phyloP scores from a whole-genome alignment of 2,797 vertebrate genomes.

The Hypotaenidia okinawae region DNA sequence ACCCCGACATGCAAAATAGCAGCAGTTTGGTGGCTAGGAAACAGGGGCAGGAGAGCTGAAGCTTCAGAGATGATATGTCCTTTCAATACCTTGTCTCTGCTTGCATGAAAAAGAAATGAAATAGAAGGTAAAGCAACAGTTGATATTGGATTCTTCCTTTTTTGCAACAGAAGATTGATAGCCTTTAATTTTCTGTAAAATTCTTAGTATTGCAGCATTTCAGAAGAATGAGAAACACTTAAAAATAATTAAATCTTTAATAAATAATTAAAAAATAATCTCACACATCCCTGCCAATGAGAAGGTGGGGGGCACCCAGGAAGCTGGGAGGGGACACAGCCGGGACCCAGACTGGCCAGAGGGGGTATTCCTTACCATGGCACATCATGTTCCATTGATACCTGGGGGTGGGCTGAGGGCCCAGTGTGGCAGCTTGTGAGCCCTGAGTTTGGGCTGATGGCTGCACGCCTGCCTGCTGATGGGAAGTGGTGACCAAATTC shows the following conservation, averaged over 20 bases:
- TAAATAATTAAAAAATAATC: no score
- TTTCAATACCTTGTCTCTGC: background rate
- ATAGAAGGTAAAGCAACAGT: background rate
- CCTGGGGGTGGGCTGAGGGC: no score
- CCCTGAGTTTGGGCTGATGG: no score
- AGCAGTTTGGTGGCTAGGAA: background rate
- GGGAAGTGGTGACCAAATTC: no score
- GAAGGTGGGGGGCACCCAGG: no score
- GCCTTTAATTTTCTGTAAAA: background rate
- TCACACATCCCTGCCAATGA: no score
- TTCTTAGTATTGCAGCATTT: background rate
- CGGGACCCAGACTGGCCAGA: no score
- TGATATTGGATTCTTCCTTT: background rate
- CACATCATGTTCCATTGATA: no score
- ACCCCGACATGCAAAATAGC: background rate
- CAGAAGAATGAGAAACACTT: background rate
- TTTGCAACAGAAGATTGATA: background rate
- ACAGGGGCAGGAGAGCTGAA: background rate
- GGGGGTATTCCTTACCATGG: no score
- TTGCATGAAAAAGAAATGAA: background rate
- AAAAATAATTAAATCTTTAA: background rate
- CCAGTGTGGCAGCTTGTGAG: no score
- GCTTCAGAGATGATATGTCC: background rate
- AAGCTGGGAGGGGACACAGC: no score
- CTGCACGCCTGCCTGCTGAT: no score